A percentile compares a stretch with the other conserved stretches of the same genome.
phyloP scores from a whole-genome alignment of 2,888 invertebrate species.

The Tyria jacobaeae region DNA sequence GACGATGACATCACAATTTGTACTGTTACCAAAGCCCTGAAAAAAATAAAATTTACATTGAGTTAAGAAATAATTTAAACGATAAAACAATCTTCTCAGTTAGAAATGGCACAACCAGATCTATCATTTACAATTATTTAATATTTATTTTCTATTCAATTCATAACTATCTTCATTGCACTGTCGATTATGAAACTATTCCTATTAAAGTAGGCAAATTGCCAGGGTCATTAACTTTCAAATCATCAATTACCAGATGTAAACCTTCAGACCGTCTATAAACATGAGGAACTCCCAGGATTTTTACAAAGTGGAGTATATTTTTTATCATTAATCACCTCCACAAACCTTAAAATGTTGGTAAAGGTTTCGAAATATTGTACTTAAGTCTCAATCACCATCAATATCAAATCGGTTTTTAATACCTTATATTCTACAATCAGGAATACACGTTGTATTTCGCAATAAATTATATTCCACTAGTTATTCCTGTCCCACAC shows the following conservation, averaged over 20 bases:
- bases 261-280: background rate
- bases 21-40: conserved; percentile 69
- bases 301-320: background rate
- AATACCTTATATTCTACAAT: background rate
- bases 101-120: too few relatives aligned
- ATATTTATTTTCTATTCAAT: too few relatives aligned
- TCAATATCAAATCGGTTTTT: background rate
- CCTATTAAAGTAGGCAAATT: too few relatives aligned
- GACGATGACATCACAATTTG: conserved; percentile 65
- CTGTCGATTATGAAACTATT: too few relatives aligned
- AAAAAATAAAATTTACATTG: conserved; percentile 48
- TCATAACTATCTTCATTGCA: too few relatives aligned
- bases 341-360: background rate
- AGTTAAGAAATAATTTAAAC: background rate
- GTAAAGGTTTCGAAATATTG: background rate
- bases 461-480: conserved; percentile 28
- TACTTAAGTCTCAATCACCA: background rate
- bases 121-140: too few relatives aligned
- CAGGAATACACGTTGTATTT: background rate
- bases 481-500: conserved; percentile 8
- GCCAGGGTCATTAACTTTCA: background rate
- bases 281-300: background rate
- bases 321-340: background rate
- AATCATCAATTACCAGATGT: background rate
- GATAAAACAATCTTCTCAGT: too few relatives aligned